Conservation (phyloP, 2,113 vertebrate species). For the Poicephalus gulielmi region DNA sequence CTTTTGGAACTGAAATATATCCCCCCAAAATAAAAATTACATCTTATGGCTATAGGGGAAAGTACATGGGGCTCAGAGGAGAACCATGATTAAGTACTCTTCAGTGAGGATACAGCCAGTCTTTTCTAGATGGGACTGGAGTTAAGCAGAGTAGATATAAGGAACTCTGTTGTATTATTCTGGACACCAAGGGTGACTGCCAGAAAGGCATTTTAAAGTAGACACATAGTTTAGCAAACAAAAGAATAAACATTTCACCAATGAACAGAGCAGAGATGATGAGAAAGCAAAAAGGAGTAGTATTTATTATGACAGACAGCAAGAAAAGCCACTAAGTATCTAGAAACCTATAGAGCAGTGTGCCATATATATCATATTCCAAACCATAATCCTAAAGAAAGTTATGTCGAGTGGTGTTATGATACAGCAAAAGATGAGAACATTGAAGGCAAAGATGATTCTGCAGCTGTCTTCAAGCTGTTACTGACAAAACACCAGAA, state of each 20-base stretch:
- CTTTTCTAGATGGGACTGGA: background rate
- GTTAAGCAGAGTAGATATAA: background rate
- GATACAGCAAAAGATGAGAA: background rate
- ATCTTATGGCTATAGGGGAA: background rate
- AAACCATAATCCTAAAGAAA: background rate
- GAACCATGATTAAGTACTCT: background rate
- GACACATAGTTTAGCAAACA: background rate
- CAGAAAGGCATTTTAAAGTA: background rate
- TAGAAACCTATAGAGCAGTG: background rate
- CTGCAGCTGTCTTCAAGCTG: background rate
- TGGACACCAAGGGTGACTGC: background rate
- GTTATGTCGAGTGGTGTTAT: background rate
- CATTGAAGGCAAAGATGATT: background rate
- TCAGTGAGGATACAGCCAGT: background rate
- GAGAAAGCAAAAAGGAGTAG: background rate
- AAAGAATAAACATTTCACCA: background rate
- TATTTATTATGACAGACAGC: background rate
- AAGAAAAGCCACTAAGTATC: background rate
- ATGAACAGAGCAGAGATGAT: background rate
- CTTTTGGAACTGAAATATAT: background rate
- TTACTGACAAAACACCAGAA: background rate
- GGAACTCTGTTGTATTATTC: background rate
- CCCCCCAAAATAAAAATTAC: background rate
- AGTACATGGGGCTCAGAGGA: background rate
- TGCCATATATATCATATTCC: background rate